A percentile compares a stretch with the other conserved stretches of the same genome.
phyloP scores from a whole-genome alignment of 2,888 invertebrate species.

The Papilio demoleus region DNA sequence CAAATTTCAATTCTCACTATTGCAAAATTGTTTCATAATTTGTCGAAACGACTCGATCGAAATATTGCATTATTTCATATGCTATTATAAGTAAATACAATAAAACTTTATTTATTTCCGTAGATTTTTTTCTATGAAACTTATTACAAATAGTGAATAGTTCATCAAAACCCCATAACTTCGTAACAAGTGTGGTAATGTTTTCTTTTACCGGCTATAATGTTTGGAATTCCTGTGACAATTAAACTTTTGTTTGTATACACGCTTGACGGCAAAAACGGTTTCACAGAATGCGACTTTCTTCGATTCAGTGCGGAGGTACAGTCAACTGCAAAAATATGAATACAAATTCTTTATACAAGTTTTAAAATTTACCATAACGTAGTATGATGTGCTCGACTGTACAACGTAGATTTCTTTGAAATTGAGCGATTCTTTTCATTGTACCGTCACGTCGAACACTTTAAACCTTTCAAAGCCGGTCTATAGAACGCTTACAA shows the following conservation, averaged over 20 bases:
- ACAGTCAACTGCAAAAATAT: constrained; percentile 34
- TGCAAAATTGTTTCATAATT: too few relatives aligned
- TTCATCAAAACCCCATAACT: background rate
- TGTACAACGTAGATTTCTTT: constrained; percentile 50
- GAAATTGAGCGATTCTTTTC: constrained; percentile 58
- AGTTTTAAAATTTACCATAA: constrained; percentile 5
- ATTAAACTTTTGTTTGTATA: constrained; percentile 78
- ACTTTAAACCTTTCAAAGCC: constrained; percentile 48
- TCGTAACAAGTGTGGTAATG: constrained; percentile 45
- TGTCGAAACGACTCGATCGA: too few relatives aligned
- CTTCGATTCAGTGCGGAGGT: constrained; percentile 51
- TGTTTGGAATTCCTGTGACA: constrained; percentile 77
- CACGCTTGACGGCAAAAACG: constrained; percentile 61
- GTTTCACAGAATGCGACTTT: constrained; percentile 68
- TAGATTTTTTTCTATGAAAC: background rate
- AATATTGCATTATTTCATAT: background rate
- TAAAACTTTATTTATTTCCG: background rate
- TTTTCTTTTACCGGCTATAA: constrained; percentile 66
- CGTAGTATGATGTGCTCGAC: constrained; percentile 29
- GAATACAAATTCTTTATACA: background rate
- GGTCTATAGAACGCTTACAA: constrained; percentile 50
- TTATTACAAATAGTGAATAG: background rate
- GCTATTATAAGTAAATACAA: background rate
- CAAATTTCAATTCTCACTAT: constrained; percentile 11
- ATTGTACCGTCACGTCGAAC: constrained; percentile 49